Percentiles rank a stretch among this genome's conserved stretches.
phyloP scores from a whole-genome alignment of 92 coral and sea anemone species.

The Chrysogorgia sp. region DNA sequence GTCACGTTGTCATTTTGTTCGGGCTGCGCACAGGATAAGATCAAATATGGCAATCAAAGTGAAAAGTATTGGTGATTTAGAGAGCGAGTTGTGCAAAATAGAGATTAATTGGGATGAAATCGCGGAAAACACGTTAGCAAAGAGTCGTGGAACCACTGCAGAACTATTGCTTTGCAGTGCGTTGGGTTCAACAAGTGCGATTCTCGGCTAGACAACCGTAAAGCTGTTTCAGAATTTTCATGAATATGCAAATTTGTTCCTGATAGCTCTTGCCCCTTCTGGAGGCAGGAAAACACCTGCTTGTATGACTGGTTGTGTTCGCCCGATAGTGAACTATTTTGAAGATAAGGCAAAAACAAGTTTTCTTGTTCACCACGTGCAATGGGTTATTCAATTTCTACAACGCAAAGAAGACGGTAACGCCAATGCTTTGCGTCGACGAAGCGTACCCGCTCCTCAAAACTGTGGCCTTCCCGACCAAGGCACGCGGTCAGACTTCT shows the following conservation, averaged over 20 bases:
- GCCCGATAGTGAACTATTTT: constrained; percentile 1
- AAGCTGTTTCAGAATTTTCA: not conserved
- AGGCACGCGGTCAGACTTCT: not conserved
- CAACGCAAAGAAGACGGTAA: not conserved
- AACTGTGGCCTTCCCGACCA: no score
- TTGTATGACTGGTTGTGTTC: not conserved
- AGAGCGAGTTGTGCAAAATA: not conserved
- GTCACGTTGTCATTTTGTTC: no score
- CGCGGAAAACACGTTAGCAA: not conserved
- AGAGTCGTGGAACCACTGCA: constrained; percentile 15
- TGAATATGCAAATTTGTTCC: no score
- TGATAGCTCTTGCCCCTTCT: no score
- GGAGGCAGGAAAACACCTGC: not conserved
- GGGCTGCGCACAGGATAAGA: not conserved
- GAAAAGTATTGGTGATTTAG: not conserved
- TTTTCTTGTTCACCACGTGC: no score
- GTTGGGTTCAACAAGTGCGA: constrained; percentile 1
- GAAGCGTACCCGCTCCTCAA: no score
- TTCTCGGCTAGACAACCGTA: no score
- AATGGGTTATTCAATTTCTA: no score
- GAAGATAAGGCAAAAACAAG: no score
- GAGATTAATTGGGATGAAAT: constrained; percentile 6
- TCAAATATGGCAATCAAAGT: not conserved
- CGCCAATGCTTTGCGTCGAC: not conserved
- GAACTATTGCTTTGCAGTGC: constrained; percentile 10